These are phyloP conservation scores for Zaprionus africanus DNA, from an alignment of 1,140 invertebrate species.

Conservation along the genomic window DNA sequence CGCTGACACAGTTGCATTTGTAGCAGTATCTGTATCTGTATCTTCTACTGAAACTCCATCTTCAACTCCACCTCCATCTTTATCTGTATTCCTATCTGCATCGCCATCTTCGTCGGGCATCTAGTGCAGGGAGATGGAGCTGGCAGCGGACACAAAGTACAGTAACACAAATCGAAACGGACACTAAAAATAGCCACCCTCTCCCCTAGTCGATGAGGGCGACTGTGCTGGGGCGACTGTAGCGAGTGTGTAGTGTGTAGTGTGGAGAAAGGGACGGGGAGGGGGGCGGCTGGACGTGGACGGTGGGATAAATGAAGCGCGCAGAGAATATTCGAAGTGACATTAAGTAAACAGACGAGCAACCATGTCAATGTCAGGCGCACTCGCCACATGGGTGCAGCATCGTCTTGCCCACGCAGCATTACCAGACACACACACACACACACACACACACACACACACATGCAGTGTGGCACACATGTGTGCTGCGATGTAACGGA, in stretches of 20 bases:
- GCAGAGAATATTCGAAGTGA: conserved; percentile 64
- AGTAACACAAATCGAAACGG: conserved; percentile 75
- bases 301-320: conserved; percentile 67
- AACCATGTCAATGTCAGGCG: conserved; percentile 79
- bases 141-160: conserved; percentile 57
- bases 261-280: background rate
- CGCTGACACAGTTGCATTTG: background rate
- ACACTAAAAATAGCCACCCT: conserved; percentile 81
- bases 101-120: conserved; percentile 2
- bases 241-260: background rate
- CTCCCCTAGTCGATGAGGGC: conserved; percentile 34
- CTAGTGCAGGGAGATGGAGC: conserved; percentile 1
- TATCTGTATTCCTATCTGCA: background rate
- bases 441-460: conserved; percentile 17
- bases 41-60: background rate
- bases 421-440: conserved; percentile 7
- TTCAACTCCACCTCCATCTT: background rate
- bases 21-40: background rate
- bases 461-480: conserved; percentile 41
- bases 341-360: conserved; percentile 75
- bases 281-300: background rate
- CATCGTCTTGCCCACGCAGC: conserved; percentile 23
- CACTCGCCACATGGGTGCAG: conserved; percentile 63
- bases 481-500: conserved; percentile 61
- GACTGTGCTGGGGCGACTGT: conserved; percentile 61